phyloP scores from a whole-genome alignment of 2,888 invertebrate species.

The Meghimatium bilineatum region DNA sequence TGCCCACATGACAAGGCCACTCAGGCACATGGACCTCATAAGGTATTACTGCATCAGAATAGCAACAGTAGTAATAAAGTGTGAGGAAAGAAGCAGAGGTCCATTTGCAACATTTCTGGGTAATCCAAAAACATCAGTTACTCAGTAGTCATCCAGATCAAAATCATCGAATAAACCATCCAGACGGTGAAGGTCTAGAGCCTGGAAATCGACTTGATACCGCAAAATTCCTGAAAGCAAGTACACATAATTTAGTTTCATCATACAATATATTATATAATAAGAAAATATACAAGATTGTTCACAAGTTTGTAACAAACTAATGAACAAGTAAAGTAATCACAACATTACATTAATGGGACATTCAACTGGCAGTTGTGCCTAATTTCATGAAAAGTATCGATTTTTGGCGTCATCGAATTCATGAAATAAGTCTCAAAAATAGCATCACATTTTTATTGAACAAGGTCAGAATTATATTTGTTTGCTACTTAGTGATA shows the following conservation, averaged over 20 bases:
- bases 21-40: neutral
- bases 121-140: neutral
- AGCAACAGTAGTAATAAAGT: constrained; percentile 3
- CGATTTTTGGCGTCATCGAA: too few species aligned
- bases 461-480: too few species aligned
- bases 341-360: too few species aligned
- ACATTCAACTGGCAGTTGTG: too few species aligned
- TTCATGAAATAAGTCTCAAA: too few species aligned
- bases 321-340: too few species aligned
- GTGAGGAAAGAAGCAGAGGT: constrained; percentile 11
- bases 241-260: neutral
- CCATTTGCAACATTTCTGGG: neutral
- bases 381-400: too few species aligned
- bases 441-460: too few species aligned
- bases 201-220: constrained; percentile 98
- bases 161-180: constrained; percentile 85
- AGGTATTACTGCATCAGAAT: constrained; percentile 24
- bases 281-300: too few species aligned
- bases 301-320: too few species aligned
- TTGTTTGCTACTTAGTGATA: too few species aligned
- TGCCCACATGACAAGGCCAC: neutral
- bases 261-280: too few species aligned
- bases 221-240: constrained; percentile 90
- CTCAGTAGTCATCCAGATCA: constrained; percentile 70
- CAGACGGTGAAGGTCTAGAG: constrained; percentile 93